Base-by-base conservation (phyloP, 2,888 invertebrate genomes). In the Mimumesa dahlbomi region DNA sequence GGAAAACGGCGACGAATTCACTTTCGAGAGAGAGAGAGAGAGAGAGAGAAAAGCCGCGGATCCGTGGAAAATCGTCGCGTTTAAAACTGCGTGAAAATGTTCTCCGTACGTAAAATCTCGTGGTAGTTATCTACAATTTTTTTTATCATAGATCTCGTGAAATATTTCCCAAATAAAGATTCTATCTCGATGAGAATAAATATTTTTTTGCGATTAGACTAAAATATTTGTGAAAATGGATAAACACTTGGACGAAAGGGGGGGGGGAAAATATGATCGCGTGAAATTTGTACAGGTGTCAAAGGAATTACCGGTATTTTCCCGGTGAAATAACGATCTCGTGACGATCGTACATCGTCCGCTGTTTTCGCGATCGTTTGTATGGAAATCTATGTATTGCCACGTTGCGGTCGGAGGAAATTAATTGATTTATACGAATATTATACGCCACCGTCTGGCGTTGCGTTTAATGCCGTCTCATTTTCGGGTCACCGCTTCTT, bases 381-480 rank as follows among this genome's bases (percentile, higher is more conserved):
- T 34, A 46, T 14, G 31, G 29, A 40, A 16, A 62, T 34, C 14
- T 14, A 9, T 14, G 52, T 34, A 53, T 53, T 22, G 52, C 22
- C 4, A 18, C 18, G 31, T 14, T 19, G n/a, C 7, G 9, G 36
- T 46, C 38, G 31, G 43, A 19, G 34, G 16, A n/a, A 48, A 62
- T 68, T 52, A 57, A 70, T 70, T 34, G 68, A 62, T 57, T 69
- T 40, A 38, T 19, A 46, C 18, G 53, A 73, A 67, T 56, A 57
- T 40, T 36, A 29, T 48, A 14, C 18, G 22, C 3, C 31, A 29
- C 18, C 22, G n/a, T 58, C 43, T 19, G 49, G 42, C 58, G 40
- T 31, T 19, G 42, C 49, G 14, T 50, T 43, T 16, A 54, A 42
- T 49, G 29, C 25, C 22, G 7, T 19, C 42, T 42, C 40, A 54